These are phyloP conservation scores for Myrmecophaga tridactyla DNA, from an alignment of 2,113 vertebrate species.

Conservation along the genomic window DNA sequence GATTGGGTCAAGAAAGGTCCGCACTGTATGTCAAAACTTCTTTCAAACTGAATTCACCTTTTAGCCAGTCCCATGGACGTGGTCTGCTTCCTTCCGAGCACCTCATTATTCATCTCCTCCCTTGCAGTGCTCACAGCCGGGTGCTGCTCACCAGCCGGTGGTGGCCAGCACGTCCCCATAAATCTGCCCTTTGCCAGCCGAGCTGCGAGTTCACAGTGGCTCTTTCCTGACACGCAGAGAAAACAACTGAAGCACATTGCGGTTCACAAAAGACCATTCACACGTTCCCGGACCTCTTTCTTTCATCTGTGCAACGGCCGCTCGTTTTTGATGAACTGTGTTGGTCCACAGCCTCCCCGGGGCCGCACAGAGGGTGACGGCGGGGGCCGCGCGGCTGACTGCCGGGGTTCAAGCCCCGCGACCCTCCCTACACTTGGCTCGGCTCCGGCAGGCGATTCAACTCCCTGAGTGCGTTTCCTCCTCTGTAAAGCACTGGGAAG, in stretches of 20 bases:
- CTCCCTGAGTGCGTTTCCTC: neutral
- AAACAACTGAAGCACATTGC: constrained; percentile 54
- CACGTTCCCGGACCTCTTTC: constrained; percentile 31
- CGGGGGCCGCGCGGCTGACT: neutral
- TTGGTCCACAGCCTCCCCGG: constrained; percentile 39
- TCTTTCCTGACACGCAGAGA: constrained; percentile 51
- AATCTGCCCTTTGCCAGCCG: constrained; percentile 70
- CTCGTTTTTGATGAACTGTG: constrained; percentile 63
- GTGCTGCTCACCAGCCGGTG: constrained; percentile 78
- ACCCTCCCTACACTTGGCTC: neutral
- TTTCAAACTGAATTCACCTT: neutral
- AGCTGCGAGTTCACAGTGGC: constrained; percentile 70
- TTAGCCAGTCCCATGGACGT: neutral
- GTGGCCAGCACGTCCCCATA: constrained; percentile 71
- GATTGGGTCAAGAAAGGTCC: neutral
- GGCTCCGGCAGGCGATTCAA: neutral
- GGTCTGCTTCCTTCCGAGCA: neutral
- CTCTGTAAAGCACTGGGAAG: neutral
- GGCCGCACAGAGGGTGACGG: constrained; percentile 54
- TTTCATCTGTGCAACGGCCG: constrained; percentile 49
- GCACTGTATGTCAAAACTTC: neutral
- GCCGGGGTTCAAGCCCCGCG: constrained; percentile 60
- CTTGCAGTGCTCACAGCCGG: constrained; percentile 65
- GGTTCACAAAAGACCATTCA: constrained; percentile 55
- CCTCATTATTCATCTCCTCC: constrained; percentile 49